A percentile compares a stretch with the other conserved stretches of the same genome.
Evolutionary conservation across 2,113 vertebrate species (phyloP).

Genomic region (Cebidichthys violaceus): DNA sequence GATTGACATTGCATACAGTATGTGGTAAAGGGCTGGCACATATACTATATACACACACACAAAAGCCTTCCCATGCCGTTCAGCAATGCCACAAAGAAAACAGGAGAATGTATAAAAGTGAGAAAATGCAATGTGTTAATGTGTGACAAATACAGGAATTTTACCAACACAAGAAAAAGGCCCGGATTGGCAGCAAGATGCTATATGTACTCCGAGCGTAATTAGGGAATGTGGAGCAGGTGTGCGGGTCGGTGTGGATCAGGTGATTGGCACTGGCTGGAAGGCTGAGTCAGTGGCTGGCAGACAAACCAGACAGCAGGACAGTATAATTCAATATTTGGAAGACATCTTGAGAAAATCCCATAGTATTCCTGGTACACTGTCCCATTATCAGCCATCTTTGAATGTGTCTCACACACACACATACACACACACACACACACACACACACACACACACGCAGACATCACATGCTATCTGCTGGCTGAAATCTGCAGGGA

Average conservation of each 20-base stretch:
- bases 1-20: not conserved
- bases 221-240: not conserved
- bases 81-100: not conserved
- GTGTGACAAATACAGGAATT: not conserved
- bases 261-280: not conserved
- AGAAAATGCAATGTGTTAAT: not conserved
- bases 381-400: not conserved
- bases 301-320: not conserved
- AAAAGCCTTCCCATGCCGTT: not conserved
- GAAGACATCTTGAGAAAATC: not conserved
- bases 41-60: no score
- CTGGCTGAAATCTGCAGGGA: slow-evolving; percentile 10
- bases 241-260: not conserved
- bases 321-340: not conserved
- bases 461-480: slow-evolving; percentile 1
- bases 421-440: slow-evolving; percentile 1
- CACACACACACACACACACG: slow-evolving; percentile 22
- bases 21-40: not conserved
- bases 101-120: no score
- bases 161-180: not conserved
- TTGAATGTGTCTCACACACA: not conserved
- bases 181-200: not conserved
- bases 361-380: not conserved
- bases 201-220: not conserved
- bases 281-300: slow-evolving; percentile 1